Base-by-base conservation (phyloP, 2,888 invertebrate species). In the Chloroclystis v-ata region DNA sequence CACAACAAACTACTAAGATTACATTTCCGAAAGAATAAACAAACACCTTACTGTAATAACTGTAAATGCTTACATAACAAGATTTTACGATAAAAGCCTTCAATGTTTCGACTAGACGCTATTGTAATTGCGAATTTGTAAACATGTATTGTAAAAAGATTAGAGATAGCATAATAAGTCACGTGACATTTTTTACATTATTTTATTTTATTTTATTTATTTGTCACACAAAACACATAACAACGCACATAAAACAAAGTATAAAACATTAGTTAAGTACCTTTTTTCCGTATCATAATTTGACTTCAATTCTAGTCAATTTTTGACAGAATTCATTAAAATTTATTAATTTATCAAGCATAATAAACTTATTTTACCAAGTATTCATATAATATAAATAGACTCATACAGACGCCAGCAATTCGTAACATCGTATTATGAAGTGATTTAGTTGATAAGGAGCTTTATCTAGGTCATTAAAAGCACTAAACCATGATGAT, bases 81-180 rank as follows among this genome's bases (percentile, higher is more conserved):
- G 8, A 28, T 49, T 45, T 47, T 54, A 52, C 47, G 35, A 48
- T 54, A 43, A 50, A 57, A 56, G 45, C 54, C 51, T 58, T 37
- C 52, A 49, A 50, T 59, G 61, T 68, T 69, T 62, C 59, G 61
- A 56, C 59, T 59, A 67, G 58, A 62, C 56, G 57, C 50, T 51
- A 60, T 47, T 47, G 42, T 52, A 51, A 52, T 63, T 55, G 52
- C 52, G 59, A 62, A 61, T 59, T 57, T 56, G 48, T 59, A 59
- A 59, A 59, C 52, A 56, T 57, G 39, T 60, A 74, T 73, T 78
- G 78, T 78, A 56, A 49, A 5, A 30, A 43, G 37, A 51, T 43
- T 51, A 52, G 59, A 26, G 4, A 6, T 26, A 2, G 8, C 2
- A 8, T 26, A 6, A 6, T 8, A 3, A 26, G 26, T 8, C 7